These are phyloP conservation scores for Brachystomella parvula DNA, from an alignment of 1,140 invertebrate genomes.

Conservation along the genomic window DNA sequence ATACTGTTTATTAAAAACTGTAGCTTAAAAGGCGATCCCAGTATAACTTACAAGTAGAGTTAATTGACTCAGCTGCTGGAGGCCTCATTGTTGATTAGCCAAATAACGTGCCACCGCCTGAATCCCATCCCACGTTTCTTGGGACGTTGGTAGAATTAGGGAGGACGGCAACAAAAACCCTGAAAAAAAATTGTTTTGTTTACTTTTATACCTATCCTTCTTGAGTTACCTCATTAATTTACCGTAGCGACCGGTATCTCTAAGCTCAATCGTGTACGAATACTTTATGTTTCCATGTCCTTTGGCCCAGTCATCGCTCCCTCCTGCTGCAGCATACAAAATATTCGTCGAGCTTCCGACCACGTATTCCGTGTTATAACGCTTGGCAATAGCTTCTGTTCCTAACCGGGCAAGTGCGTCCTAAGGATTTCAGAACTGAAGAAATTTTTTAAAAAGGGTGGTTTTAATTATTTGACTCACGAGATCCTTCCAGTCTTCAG, in stretches of 20 bases:
- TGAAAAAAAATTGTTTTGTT: neutral
- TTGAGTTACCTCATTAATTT: neutral
- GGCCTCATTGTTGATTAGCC: too few species aligned
- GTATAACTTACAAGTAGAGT: too few species aligned
- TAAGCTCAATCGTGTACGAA: constrained; percentile 4
- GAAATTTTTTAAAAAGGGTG: neutral
- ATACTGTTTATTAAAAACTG: too few species aligned
- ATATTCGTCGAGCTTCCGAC: constrained; percentile 15
- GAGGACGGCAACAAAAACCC: neutral
- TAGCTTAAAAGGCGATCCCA: too few species aligned
- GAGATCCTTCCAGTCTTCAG: constrained; percentile 44
- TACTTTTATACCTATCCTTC: neutral
- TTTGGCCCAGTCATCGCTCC: constrained; percentile 13
- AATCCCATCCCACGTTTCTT: constrained; percentile 3
- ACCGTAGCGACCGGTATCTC: constrained; percentile 8
- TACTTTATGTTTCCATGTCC: neutral
- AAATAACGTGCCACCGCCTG: neutral
- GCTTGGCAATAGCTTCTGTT: constrained; percentile 1
- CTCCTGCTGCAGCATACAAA: constrained; percentile 3
- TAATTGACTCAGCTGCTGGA: too few species aligned
- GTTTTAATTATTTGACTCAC: neutral
- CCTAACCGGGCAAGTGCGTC: constrained; percentile 25
- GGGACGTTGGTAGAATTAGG: neutral
- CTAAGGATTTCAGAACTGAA: neutral
- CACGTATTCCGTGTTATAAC: constrained; percentile 11